Conservation (phyloP, 1,140 invertebrate genomes). For the Akabosia matsudoensis region DNA sequence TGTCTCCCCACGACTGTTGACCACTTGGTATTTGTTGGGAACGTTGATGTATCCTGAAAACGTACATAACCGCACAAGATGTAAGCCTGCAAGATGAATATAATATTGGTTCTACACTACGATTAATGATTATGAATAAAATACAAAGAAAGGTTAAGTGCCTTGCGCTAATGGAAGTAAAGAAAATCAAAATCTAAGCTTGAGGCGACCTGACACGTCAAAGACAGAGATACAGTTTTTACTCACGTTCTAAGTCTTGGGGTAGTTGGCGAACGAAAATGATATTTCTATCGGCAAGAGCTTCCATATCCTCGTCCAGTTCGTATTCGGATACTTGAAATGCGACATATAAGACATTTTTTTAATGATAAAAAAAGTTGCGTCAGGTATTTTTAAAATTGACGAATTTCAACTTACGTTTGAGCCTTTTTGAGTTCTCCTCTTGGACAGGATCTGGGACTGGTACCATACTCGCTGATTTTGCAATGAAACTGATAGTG, state of each 20-base stretch:
- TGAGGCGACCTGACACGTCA: not conserved
- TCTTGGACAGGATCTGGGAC: not conserved
- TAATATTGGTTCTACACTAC: not conserved
- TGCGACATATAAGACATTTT: not conserved
- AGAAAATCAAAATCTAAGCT: no score
- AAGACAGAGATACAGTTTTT: not conserved
- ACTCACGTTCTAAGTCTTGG: slow-evolving; percentile 11
- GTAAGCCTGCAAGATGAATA: slow-evolving; percentile 7
- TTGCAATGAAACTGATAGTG: not conserved
- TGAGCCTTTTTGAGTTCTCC: not conserved
- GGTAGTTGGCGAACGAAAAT: slow-evolving; percentile 8
- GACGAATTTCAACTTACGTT: not conserved
- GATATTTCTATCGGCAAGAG: not conserved
- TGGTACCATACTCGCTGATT: not conserved
- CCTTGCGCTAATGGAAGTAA: not conserved
- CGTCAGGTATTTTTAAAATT: not conserved
- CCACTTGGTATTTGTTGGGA: slow-evolving; percentile 13
- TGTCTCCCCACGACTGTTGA: not conserved
- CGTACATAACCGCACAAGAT: slow-evolving; percentile 9
- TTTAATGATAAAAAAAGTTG: not conserved
- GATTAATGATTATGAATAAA: no score
- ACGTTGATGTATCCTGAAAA: slow-evolving; percentile 23
- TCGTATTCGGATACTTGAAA: slow-evolving; percentile 4
- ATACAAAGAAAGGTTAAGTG: not conserved
- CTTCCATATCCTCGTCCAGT: slow-evolving; percentile 2